Percentiles rank a stretch among this genome's conserved stretches.
Conservation (phyloP, 2,797 vertebrate species). For the Pantherophis vulpinus region DNA sequence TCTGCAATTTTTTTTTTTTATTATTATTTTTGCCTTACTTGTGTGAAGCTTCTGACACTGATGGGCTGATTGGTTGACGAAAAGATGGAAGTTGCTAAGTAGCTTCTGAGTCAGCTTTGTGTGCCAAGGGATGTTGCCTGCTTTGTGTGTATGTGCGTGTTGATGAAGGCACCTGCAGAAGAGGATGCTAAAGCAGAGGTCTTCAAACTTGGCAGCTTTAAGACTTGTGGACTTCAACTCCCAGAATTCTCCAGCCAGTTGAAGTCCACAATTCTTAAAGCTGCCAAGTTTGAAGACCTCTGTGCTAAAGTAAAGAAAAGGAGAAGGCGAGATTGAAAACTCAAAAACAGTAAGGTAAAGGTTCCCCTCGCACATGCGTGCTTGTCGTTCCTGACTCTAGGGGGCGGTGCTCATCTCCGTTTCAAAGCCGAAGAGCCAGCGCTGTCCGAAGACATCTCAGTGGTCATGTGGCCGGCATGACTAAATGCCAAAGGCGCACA, state of each 20-base stretch:
- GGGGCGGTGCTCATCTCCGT: too few species aligned
- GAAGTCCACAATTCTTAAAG: too few species aligned
- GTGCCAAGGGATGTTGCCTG: background rate
- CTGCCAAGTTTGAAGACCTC: too few species aligned
- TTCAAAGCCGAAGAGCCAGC: too few species aligned
- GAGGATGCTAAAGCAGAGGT: background rate
- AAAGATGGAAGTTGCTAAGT: background rate
- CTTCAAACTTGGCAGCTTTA: too few species aligned
- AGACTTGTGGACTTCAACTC: too few species aligned
- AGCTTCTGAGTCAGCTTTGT: background rate
- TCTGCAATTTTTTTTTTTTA: background rate
- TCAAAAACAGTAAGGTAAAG: background rate
- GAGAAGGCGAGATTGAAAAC: background rate
- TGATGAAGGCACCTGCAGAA: background rate
- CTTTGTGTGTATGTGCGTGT: background rate
- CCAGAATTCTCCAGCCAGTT: too few species aligned
- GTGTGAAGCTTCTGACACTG: background rate
- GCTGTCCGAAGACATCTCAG: too few species aligned
- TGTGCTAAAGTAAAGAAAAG: background rate
- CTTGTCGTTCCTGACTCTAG: too few species aligned
- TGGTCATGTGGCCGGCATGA: too few species aligned
- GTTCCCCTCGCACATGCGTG: too few species aligned
- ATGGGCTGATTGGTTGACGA: background rate
- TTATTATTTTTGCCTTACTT: background rate
- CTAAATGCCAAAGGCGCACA: too few species aligned